Conservation (phyloP, 2,113 vertebrate species). For the Eclectus roratus region DNA sequence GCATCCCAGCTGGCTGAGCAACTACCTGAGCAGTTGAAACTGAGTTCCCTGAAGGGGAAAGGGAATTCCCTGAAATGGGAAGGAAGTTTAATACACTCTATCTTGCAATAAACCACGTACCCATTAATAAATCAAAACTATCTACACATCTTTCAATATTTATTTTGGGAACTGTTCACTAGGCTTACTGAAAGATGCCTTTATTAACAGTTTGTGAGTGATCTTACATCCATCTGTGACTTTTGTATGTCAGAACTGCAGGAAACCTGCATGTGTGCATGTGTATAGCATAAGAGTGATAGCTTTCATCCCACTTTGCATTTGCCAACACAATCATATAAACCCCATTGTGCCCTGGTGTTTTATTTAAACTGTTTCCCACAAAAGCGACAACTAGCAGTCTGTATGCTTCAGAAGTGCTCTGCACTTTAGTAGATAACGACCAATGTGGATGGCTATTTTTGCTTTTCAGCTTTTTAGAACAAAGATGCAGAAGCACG, state of each 20-base stretch:
- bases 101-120: background rate
- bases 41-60: background rate
- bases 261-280: background rate
- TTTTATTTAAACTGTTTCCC: background rate
- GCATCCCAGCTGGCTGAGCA: background rate
- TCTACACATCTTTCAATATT: background rate
- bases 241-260: background rate
- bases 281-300: background rate
- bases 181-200: background rate
- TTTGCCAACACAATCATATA: background rate
- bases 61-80: background rate
- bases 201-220: background rate
- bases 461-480: background rate
- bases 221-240: background rate
- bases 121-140: background rate
- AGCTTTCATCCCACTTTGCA: background rate
- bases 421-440: background rate
- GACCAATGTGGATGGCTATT: background rate
- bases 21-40: background rate
- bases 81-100: background rate
- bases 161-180: background rate
- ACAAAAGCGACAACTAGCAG: background rate
- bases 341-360: background rate
- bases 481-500: background rate
- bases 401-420: background rate